phyloP scores from a whole-genome alignment of 2,113 vertebrate species.

The Catharus fuscescens region DNA sequence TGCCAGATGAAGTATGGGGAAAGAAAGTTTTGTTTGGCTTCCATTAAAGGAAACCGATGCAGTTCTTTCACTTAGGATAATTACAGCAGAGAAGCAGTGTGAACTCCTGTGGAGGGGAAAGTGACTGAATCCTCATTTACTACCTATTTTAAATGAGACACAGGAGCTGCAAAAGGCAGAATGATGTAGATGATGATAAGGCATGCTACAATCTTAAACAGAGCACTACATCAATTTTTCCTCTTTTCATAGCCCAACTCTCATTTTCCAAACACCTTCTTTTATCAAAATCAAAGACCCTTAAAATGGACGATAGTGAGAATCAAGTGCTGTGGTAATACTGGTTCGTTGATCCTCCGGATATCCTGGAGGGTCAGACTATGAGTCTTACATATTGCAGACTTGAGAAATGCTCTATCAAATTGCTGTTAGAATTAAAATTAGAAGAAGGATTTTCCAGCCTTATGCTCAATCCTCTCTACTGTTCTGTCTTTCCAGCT shows the following conservation, averaged over 20 bases:
- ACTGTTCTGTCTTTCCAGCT: neutral
- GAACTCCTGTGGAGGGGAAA: neutral
- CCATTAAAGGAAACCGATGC: neutral
- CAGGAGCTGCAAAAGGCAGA: neutral
- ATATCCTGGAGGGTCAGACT: neutral
- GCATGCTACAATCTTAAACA: neutral
- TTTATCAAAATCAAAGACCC: neutral
- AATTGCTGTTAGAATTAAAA: neutral
- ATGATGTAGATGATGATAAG: neutral
- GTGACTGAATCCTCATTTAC: neutral
- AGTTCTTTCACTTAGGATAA: neutral
- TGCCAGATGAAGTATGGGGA: neutral
- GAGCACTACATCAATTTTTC: neutral
- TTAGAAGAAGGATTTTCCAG: neutral
- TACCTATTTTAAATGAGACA: neutral
- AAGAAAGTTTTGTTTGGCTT: neutral
- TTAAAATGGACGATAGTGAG: neutral
- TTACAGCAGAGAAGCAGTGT: neutral
- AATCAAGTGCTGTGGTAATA: neutral
- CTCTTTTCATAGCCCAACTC: neutral
- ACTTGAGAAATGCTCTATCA: neutral
- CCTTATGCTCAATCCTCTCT: neutral
- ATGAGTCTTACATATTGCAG: neutral
- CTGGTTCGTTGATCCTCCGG: neutral
- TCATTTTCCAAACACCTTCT: neutral